Base-by-base conservation (phyloP, 2,113 vertebrate species). In the Aythya baeri region DNA sequence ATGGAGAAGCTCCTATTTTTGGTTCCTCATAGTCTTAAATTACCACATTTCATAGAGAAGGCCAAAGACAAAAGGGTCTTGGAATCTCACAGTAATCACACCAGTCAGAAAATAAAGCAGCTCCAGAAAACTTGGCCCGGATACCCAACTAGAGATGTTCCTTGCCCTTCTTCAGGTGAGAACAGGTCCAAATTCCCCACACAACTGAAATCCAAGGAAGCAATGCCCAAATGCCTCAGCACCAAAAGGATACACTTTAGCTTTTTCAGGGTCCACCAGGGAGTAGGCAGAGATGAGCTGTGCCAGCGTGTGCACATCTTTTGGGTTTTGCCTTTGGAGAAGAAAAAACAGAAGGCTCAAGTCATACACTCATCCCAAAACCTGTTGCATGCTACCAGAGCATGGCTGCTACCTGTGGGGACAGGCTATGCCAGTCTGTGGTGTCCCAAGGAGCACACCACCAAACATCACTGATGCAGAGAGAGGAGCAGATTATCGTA, bases 221-320 rank as follows among this genome's bases (percentile, higher is more conserved):
- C n/a, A 83, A 74, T 21, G 17, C 23, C 26, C 34, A 80, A 70
- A 73, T 1, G 2, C 17, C 12, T 76, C 43, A 44, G 23, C 8
- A 83, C 62, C 41, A 68, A 89, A 98, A 99, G 98, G 99, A 99
- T 99, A 99, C 99, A 98, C 98, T 98, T 99, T 99, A 76, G 99
- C 99, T 96, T 99, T 99, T 83, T 99, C 98, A 2, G 99, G 98
- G 97, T 99, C 99, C 86, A 99, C 99, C 80, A 99, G 97, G 20
- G 99, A 99, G 92, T 99, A 99, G 0, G 99, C 99, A 80, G 99
- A 99, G 97, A 99, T 99, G 89, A 99, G 99, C 73, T 99, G 99
- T 1, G 99, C 99, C 97, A 99, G 91, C 8, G 99, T 99, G 95
- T 99, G 99, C 73, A 99, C 93, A 81, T 99, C 99, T 70, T 99